Evolutionary conservation across 2,888 invertebrate genomes (phyloP).

Genomic region (Apotomis capreana): DNA sequence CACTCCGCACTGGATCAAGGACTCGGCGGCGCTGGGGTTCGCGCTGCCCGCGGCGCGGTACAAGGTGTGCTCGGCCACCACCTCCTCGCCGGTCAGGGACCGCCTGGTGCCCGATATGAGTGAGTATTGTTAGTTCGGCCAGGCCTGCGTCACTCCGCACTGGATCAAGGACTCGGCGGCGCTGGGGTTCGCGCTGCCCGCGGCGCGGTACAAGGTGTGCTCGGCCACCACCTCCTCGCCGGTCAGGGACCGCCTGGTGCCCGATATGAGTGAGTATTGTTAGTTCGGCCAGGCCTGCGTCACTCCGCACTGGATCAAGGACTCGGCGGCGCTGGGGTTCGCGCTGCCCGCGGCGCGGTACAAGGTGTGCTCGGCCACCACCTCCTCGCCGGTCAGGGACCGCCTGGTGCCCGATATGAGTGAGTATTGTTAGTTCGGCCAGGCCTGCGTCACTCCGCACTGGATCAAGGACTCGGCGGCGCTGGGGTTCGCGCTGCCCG

Average conservation of each 20-base stretch:
- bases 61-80: slow-evolving; percentile 83
- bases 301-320: slow-evolving; percentile 80
- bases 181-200: slow-evolving; percentile 87
- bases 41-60: slow-evolving; percentile 85
- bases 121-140: too few relatives aligned
- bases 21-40: slow-evolving; percentile 88
- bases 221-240: slow-evolving; percentile 88
- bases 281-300: slow-evolving; percentile 86
- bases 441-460: slow-evolving; percentile 87
- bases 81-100: slow-evolving; percentile 88
- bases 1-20: slow-evolving; percentile 80
- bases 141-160: slow-evolving; percentile 87
- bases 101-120: slow-evolving; percentile 74
- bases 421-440: too few relatives aligned
- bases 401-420: slow-evolving; percentile 74
- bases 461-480: slow-evolving; percentile 85
- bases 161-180: slow-evolving; percentile 85
- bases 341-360: slow-evolving; percentile 85
- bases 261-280: too few relatives aligned
- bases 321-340: slow-evolving; percentile 88
- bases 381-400: slow-evolving; percentile 88
- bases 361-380: slow-evolving; percentile 83
- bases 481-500: slow-evolving; percentile 87
- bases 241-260: slow-evolving; percentile 77
- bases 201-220: slow-evolving; percentile 82